Evolutionary conservation across 2,113 vertebrate species (phyloP).

Genomic region (Campylomormyrus numenius): DNA sequence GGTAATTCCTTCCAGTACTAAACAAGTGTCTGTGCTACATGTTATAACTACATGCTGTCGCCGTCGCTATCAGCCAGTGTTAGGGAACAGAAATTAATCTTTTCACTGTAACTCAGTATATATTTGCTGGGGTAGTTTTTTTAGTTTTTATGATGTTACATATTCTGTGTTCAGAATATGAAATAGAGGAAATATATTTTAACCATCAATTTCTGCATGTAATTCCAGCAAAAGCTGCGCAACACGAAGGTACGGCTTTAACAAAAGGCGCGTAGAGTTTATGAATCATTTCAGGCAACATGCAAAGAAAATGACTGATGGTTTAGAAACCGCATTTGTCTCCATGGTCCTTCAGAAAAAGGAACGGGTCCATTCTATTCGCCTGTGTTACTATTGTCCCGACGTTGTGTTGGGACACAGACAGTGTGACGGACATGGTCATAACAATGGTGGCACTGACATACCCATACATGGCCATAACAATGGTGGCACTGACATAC

Average conservation of each 20-base stretch:
- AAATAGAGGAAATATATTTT: conserved; percentile 26
- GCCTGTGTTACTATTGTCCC: background rate
- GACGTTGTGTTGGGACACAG: background rate
- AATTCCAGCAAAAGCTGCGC: background rate
- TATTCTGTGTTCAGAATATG: conserved; percentile 29
- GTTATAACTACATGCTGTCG: conserved; percentile 8
- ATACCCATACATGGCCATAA: background rate
- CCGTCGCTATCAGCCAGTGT: conserved; percentile 28
- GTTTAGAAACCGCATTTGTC: background rate
- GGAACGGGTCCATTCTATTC: background rate
- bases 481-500: background rate
- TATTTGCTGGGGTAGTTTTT: conserved; percentile 9
- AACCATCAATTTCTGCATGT: conserved; percentile 11
- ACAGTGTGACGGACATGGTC: background rate
- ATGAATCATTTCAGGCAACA: background rate
- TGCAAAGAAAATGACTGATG: background rate
- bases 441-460: background rate
- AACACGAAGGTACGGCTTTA: background rate
- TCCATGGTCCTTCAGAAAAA: background rate
- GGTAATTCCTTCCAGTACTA: conserved; percentile 40
- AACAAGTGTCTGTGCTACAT: background rate
- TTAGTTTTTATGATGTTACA: conserved; percentile 39
- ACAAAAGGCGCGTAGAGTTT: background rate
- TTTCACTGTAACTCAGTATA: conserved; percentile 15
- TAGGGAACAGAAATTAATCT: conserved; percentile 23